Evolutionary conservation across 2,797 vertebrate genomes (phyloP).

Genomic region (Cryptoprocta ferox): DNA sequence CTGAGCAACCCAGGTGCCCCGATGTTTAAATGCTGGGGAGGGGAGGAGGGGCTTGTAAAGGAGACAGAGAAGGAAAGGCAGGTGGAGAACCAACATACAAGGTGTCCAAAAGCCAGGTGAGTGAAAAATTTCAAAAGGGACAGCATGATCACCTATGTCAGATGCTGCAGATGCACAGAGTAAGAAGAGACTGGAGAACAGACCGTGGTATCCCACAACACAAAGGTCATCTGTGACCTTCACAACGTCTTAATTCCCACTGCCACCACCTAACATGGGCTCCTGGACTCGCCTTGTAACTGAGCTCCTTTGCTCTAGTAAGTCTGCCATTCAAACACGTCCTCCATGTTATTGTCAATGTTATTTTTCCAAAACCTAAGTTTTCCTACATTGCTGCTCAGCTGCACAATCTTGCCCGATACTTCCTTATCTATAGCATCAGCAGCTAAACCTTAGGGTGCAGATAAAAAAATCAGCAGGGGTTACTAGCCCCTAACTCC

Average conservation of each 20-base stretch:
- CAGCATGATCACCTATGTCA: not conserved
- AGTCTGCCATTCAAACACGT: not conserved
- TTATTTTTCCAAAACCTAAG: not conserved
- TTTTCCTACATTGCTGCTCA: not conserved
- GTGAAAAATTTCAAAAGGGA: not conserved
- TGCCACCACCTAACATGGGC: not conserved
- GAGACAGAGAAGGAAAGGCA: not conserved
- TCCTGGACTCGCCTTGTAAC: too few species aligned
- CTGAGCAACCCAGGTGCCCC: too few species aligned
- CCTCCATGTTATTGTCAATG: not conserved
- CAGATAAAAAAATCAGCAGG: not conserved
- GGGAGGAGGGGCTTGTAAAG: not conserved
- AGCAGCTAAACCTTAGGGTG: not conserved
- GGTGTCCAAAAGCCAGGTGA: not conserved
- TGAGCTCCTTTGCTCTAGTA: not conserved
- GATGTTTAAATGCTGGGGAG: not conserved
- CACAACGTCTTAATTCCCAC: not conserved
- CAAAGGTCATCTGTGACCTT: not conserved
- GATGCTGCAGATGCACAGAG: not conserved
- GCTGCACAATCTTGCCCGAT: not conserved
- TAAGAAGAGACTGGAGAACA: not conserved
- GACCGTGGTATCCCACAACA: not conserved
- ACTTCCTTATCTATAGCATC: not conserved
- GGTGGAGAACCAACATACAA: not conserved
- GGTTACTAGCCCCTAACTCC: not conserved